Percentiles rank a stretch among this genome's conserved stretches.
phyloP scores from a whole-genome alignment of 2,797 vertebrate species.

The Alfaro cultratus region DNA sequence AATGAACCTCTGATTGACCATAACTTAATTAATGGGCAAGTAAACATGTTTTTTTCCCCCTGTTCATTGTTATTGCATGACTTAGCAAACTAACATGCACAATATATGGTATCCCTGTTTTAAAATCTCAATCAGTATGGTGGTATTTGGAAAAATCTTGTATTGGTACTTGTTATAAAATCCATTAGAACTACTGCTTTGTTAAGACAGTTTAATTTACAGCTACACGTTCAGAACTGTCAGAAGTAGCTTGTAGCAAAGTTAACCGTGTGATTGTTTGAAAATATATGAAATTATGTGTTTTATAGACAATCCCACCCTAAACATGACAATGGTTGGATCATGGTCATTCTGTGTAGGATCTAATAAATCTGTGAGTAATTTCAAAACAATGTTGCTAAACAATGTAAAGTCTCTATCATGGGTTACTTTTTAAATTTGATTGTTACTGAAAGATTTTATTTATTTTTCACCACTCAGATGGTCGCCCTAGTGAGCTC shows the following conservation, averaged over 20 bases:
- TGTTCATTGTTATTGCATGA: not conserved
- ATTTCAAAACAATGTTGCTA: constrained; percentile 1
- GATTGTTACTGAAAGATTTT: not conserved
- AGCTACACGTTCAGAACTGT: not conserved
- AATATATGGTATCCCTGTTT: not conserved
- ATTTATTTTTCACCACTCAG: constrained; percentile 64
- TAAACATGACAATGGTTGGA: constrained; percentile 82
- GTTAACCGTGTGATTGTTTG: not conserved
- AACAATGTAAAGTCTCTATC: not conserved
- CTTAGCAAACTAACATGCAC: not conserved
- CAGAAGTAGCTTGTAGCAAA: not conserved
- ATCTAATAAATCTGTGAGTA: constrained; percentile 74
- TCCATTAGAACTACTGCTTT: not conserved
- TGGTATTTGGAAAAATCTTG: not conserved
- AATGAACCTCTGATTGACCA: not conserved
- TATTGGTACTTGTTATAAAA: not conserved
- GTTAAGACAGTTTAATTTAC: not conserved
- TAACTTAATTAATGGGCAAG: not conserved
- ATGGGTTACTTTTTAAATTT: not conserved
- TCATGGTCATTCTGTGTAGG: constrained; percentile 79
- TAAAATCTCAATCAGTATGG: not conserved
- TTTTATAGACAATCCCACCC: constrained; percentile 59
- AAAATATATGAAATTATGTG: constrained; percentile 1
- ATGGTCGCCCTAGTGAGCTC: constrained; percentile 83
- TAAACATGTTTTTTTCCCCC: not conserved